These are phyloP conservation scores for Limanda limanda DNA, from an alignment of 2,113 vertebrate species.

Conservation along the genomic window DNA sequence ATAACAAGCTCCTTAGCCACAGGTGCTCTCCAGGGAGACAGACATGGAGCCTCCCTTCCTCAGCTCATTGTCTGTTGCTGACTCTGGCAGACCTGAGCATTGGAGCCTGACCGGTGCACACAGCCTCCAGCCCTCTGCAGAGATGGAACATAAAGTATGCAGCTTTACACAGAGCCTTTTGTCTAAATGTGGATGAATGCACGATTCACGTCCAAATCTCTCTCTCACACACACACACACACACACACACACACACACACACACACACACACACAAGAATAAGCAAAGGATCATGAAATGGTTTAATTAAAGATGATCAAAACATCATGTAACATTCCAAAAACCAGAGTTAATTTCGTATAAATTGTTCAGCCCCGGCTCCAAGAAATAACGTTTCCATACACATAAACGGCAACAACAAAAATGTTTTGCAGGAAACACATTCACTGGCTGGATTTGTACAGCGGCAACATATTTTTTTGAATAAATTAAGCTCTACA, in stretches of 20 bases:
- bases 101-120: slow-evolving; percentile 48
- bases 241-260: not conserved
- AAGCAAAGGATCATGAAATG: not conserved
- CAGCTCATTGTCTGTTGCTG: slow-evolving; percentile 54
- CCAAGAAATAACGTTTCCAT: not conserved
- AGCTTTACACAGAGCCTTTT: slow-evolving; percentile 25
- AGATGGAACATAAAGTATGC: slow-evolving; percentile 30
- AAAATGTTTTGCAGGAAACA: not conserved
- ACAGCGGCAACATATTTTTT: not conserved
- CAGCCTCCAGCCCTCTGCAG: slow-evolving; percentile 32
- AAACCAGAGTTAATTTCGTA: not conserved
- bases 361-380: not conserved
- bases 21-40: slow-evolving; percentile 61
- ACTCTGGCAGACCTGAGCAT: slow-evolving; percentile 42
- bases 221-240: not conserved
- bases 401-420: not conserved
- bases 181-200: slow-evolving; percentile 24
- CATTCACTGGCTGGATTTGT: not conserved
- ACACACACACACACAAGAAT: not conserved
- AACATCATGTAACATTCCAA: not conserved
- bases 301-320: not conserved
- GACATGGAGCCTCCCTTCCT: slow-evolving; percentile 36
- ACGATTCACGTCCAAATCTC: not conserved
- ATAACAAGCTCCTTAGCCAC: slow-evolving; percentile 69
- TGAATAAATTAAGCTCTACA: not conserved